phyloP scores from a whole-genome alignment of 2,888 invertebrate species.

The Idaea biselata region DNA sequence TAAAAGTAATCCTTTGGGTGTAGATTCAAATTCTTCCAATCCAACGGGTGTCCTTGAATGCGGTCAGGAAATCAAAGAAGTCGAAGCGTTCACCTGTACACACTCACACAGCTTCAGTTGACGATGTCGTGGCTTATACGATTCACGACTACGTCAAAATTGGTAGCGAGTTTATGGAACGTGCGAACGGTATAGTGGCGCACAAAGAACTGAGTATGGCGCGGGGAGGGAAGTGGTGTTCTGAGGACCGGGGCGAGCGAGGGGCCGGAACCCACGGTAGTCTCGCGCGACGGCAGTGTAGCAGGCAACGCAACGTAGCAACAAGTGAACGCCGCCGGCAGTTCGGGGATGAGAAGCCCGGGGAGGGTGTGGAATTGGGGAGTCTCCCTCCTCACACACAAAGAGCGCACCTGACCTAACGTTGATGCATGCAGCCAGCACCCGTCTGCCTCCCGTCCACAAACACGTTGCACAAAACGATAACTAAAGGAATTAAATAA shows the following conservation, averaged over 20 bases:
- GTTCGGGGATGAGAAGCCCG: constrained; percentile 49
- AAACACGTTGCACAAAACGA: constrained; percentile 32
- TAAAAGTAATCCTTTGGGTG: constrained; percentile 37
- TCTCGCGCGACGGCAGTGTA: constrained; percentile 54
- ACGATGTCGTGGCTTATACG: constrained; percentile 44
- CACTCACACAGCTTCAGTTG: constrained; percentile 60
- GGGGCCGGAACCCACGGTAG: constrained; percentile 57
- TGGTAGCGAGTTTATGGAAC: constrained; percentile 53
- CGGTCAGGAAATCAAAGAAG: constrained; percentile 52
- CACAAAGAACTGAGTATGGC: constrained; percentile 80
- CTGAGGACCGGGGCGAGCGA: constrained; percentile 48
- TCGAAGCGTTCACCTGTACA: constrained; percentile 57
- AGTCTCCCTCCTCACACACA: constrained; percentile 50
- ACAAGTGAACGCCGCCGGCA: constrained; percentile 71
- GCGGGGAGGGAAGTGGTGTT: constrained; percentile 65
- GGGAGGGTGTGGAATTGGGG: constrained; percentile 44
- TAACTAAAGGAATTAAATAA: constrained; percentile 36
- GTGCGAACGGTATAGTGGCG: constrained; percentile 66
- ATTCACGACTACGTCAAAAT: constrained; percentile 58
- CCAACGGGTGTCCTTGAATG: constrained; percentile 51
- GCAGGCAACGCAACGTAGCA: constrained; percentile 70
- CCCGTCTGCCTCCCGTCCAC: constrained; percentile 43
- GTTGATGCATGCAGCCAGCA: constrained; percentile 45
- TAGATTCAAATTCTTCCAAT: constrained; percentile 31
- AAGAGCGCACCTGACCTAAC: constrained; percentile 65